Evolutionary conservation across 2,888 invertebrate genomes (phyloP).

Genomic region (Orchesella flavescens): DNA sequence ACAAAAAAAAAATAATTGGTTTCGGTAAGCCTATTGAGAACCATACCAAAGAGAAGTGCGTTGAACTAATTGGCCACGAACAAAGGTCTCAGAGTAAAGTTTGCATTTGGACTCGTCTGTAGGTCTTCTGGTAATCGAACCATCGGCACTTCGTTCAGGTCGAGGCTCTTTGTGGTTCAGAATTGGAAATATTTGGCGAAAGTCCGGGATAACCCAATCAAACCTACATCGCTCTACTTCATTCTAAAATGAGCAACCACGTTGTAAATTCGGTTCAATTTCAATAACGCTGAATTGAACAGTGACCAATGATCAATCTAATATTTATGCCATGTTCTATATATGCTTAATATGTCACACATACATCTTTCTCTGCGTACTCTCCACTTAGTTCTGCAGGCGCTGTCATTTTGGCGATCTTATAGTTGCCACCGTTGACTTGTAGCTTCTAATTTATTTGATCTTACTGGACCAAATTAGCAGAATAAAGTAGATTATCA

Average conservation of each 20-base stretch:
- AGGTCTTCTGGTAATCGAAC: background rate
- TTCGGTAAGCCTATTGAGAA: too few relatives aligned
- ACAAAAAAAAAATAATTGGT: too few relatives aligned
- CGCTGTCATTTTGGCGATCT: background rate
- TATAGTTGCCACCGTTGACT: background rate
- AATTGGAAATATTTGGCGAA: background rate
- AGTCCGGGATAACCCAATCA: slow-evolving; percentile 34
- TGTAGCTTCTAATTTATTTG: too few relatives aligned
- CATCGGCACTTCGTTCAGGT: background rate
- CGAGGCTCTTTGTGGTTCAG: slow-evolving; percentile 2
- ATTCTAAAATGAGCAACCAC: background rate
- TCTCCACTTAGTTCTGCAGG: background rate
- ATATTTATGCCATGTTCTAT: too few relatives aligned
- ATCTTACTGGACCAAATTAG: too few relatives aligned
- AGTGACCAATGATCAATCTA: too few relatives aligned
- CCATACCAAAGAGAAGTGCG: slow-evolving; percentile 37
- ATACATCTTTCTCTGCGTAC: background rate
- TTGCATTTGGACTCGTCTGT: background rate
- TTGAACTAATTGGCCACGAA: slow-evolving; percentile 42
- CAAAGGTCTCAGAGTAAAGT: slow-evolving; percentile 39
- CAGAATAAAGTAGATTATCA: too few relatives aligned
- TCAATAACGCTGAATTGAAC: too few relatives aligned
- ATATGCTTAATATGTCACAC: too few relatives aligned
- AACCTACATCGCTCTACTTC: slow-evolving; percentile 31
- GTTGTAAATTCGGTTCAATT: too few relatives aligned